Evolutionary conservation across 2,797 vertebrate species (phyloP).

Genomic region (Fratercula arctica): DNA sequence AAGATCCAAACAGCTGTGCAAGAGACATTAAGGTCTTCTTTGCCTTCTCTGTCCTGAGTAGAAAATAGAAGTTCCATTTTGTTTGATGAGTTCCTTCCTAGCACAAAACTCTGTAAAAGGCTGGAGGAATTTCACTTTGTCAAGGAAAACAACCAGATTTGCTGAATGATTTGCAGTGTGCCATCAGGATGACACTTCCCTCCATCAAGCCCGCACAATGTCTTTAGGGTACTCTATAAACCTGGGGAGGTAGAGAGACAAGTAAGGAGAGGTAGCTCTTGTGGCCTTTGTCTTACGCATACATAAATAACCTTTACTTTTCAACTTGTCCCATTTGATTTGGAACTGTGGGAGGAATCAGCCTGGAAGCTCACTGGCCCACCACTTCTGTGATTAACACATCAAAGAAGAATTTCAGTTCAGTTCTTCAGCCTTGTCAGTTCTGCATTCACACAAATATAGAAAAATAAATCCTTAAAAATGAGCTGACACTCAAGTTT

Average conservation of each 20-base stretch:
- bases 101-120: neutral
- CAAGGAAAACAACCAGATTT: neutral
- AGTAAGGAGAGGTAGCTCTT: neutral
- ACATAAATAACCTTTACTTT: neutral
- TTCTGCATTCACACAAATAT: neutral
- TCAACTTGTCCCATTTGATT: neutral
- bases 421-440: neutral
- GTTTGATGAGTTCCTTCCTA: neutral
- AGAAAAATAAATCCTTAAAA: conserved; percentile 23
- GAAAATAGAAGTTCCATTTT: neutral
- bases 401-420: conserved; percentile 5
- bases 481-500: neutral
- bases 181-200: neutral
- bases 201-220: neutral
- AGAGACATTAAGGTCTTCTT: neutral
- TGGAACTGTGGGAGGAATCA: neutral
- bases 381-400: neutral
- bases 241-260: neutral
- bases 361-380: neutral
- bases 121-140: neutral
- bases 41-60: neutral
- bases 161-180: neutral
- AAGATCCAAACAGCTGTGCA: neutral
- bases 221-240: neutral
- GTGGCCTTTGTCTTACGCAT: neutral